Conservation (phyloP, 2,797 vertebrate species). For the Discoglossus pictus region DNA sequence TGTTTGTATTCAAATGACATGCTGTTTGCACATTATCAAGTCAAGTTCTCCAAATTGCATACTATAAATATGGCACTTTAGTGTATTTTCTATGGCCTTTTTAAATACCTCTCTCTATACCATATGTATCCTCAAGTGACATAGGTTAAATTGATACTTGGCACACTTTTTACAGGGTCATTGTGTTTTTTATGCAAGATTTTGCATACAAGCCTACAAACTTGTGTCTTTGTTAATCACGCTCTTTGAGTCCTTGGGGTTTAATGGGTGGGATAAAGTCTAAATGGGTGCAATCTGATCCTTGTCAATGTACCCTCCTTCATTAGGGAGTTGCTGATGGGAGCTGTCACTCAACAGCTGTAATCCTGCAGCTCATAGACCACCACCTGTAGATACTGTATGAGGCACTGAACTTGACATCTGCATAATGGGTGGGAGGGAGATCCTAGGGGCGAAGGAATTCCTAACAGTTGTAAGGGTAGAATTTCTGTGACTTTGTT, state of each 20-base stretch:
- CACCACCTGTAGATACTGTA: slow-evolving; percentile 61
- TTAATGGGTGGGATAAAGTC: slow-evolving; percentile 25
- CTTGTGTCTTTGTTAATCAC: too few relatives aligned
- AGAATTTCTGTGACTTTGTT: not conserved
- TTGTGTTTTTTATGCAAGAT: too few relatives aligned
- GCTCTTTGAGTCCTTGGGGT: slow-evolving; percentile 19
- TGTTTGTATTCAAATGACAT: too few relatives aligned
- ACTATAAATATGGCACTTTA: too few relatives aligned
- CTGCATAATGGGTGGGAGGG: slow-evolving; percentile 1
- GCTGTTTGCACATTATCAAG: too few relatives aligned
- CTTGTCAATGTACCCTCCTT: slow-evolving; percentile 56
- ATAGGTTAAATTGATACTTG: too few relatives aligned
- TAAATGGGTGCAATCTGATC: slow-evolving; percentile 52
- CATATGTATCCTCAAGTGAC: too few relatives aligned
- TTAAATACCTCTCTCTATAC: too few relatives aligned
- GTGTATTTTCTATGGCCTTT: too few relatives aligned
- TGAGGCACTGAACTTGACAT: slow-evolving; percentile 44
- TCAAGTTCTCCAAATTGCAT: too few relatives aligned
- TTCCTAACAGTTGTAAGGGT: slow-evolving; percentile 12
- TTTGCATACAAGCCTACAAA: too few relatives aligned
- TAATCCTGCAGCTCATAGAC: slow-evolving; percentile 51
- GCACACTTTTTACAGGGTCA: too few relatives aligned
- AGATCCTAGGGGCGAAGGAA: not conserved
- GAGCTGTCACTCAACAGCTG: slow-evolving; percentile 60
- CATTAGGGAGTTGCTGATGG: slow-evolving; percentile 64